Conservation (phyloP, 2,888 invertebrate species). For the Vanessa cardui region DNA sequence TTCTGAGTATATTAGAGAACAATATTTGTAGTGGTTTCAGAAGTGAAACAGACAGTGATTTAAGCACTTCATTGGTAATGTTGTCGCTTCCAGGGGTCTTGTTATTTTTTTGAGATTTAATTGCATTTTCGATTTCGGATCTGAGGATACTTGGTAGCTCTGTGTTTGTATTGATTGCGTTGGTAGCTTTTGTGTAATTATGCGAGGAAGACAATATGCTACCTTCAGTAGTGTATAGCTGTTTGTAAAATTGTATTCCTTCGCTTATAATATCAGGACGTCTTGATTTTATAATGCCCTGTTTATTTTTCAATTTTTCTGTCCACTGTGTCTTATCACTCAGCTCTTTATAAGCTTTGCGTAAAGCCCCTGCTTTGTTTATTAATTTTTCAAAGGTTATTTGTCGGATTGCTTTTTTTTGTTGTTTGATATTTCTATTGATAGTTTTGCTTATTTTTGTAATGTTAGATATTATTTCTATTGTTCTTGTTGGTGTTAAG, state of each 20-base stretch:
- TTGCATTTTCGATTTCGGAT: too few relatives aligned
- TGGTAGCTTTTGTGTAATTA: too few relatives aligned
- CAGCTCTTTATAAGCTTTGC: too few relatives aligned
- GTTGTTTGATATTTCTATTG: conserved; percentile 29
- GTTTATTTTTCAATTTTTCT: conserved; percentile 27
- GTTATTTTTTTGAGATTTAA: too few relatives aligned
- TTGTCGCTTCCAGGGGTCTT: too few relatives aligned
- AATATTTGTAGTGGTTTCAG: too few relatives aligned
- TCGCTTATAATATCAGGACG: conserved; percentile 35
- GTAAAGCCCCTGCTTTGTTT: too few relatives aligned
- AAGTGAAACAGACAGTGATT: too few relatives aligned
- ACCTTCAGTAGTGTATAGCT: conserved; percentile 14
- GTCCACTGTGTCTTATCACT: conserved; percentile 28
- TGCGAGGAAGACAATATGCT: too few relatives aligned
- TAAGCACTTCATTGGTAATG: too few relatives aligned
- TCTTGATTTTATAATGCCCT: conserved; percentile 19
- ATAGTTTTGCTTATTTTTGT: conserved; percentile 24
- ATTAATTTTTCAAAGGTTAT: conserved; percentile 27
- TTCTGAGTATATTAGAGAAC: too few relatives aligned
- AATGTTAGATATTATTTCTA: conserved; percentile 18
- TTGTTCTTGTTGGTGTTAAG: conserved; percentile 16
- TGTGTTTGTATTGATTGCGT: neutral
- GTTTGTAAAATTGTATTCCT: conserved; percentile 28
- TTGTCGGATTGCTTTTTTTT: conserved; percentile 20
- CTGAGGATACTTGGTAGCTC: too few relatives aligned